These are phyloP conservation scores for Danio choprae DNA, from an alignment of 2,797 vertebrate species.

Conservation along the genomic window DNA sequence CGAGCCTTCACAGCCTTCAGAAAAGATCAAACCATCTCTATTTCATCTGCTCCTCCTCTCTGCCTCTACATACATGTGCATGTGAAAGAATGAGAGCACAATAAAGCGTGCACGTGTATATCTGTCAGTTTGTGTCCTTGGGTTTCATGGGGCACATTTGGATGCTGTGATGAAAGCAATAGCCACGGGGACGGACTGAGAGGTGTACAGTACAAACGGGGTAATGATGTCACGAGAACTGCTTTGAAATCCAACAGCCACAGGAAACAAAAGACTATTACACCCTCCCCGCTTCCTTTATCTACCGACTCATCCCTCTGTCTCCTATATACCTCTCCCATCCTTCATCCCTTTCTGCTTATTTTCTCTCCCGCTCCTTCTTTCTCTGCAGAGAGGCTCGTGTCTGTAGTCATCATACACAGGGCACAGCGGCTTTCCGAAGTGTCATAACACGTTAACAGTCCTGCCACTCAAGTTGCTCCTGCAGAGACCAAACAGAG, in stretches of 20 bases:
- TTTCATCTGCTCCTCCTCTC: not conserved
- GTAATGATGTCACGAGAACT: conserved; percentile 15
- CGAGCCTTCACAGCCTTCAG: not conserved
- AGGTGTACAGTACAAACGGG: conserved; percentile 34
- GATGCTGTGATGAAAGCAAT: conserved; percentile 20
- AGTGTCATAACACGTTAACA: conserved; percentile 51
- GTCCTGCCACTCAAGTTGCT: conserved; percentile 43
- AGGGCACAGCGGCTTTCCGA: conserved; percentile 35
- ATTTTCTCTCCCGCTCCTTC: conserved; percentile 16
- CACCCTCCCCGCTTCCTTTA: conserved; percentile 31
- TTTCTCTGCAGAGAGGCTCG: conserved; percentile 21
- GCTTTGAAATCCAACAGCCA: conserved; percentile 35
- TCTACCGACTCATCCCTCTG: not conserved
- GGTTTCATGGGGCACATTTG: conserved; percentile 27
- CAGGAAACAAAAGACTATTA: conserved; percentile 28
- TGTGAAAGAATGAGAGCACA: not conserved
- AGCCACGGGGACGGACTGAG: conserved; percentile 10
- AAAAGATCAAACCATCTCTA: not conserved
- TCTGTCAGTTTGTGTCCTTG: conserved; percentile 25
- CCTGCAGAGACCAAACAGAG: conserved; percentile 39
- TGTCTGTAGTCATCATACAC: conserved; percentile 45
- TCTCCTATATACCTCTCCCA: conserved; percentile 3
- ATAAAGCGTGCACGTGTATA: not conserved
- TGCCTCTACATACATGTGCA: not conserved
- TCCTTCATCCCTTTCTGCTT: conserved; percentile 29